phyloP scores from a whole-genome alignment of 2,888 invertebrate species.

The Gandaritis pyraliata region DNA sequence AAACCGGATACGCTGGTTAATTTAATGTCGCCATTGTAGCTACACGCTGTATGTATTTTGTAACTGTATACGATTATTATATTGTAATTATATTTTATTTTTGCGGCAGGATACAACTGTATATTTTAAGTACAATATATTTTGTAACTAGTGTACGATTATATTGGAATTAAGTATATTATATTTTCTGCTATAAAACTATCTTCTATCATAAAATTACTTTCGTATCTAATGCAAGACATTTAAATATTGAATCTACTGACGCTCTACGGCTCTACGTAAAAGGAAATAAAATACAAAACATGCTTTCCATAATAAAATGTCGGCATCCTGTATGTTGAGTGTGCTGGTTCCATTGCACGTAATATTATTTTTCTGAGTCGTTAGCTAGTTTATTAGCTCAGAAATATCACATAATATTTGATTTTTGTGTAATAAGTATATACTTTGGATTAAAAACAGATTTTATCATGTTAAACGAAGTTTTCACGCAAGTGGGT shows the following conservation, averaged over 20 bases:
- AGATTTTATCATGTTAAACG: not conserved
- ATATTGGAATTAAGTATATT: too few relatives aligned
- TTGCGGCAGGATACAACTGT: too few relatives aligned
- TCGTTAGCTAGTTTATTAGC: constrained; percentile 1
- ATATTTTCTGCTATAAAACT: too few relatives aligned
- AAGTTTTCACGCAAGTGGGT: constrained; percentile 1
- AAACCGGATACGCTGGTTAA: too few relatives aligned
- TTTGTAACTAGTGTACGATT: too few relatives aligned
- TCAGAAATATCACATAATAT: not conserved
- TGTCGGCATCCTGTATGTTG: constrained; percentile 23
- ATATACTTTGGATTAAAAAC: not conserved
- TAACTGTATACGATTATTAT: too few relatives aligned
- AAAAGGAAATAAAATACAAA: constrained; percentile 28
- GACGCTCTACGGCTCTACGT: constrained; percentile 16
- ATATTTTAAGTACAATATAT: too few relatives aligned
- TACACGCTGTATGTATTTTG: too few relatives aligned
- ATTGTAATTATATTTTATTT: too few relatives aligned
- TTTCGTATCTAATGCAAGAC: constrained; percentile 10
- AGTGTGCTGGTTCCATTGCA: constrained; percentile 5
- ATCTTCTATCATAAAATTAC: too few relatives aligned
- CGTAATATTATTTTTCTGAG: not conserved
- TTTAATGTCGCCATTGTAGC: too few relatives aligned
- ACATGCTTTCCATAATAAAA: constrained; percentile 29
- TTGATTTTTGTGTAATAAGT: not conserved
- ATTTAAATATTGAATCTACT: constrained; percentile 24